A percentile compares a stretch with the other conserved stretches of the same genome.
Evolutionary conservation across 2,797 vertebrate genomes (phyloP).

Genomic region (Galaxias olidus): DNA sequence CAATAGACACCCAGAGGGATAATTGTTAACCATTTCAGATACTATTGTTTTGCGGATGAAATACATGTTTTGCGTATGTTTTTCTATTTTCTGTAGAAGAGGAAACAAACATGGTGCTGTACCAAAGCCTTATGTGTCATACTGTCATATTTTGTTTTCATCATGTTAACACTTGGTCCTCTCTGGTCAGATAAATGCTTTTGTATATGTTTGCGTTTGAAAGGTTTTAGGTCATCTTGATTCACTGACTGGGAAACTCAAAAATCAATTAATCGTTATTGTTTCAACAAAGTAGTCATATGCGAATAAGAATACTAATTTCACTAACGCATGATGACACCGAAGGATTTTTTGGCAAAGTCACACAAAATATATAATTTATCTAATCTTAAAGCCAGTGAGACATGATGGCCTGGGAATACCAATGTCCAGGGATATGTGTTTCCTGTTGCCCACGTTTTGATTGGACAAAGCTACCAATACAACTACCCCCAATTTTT

Average conservation of each 20-base stretch:
- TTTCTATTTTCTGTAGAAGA: slow-evolving; percentile 63
- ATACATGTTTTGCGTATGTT: slow-evolving; percentile 68
- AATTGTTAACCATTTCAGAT: neutral
- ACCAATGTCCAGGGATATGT: slow-evolving; percentile 60
- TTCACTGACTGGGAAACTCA: neutral
- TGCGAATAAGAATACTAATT: no score
- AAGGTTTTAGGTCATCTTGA: neutral
- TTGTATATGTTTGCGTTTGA: no score
- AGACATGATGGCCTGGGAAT: no score
- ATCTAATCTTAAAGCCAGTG: no score
- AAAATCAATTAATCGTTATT: neutral
- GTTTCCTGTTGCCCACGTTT: slow-evolving; percentile 21
- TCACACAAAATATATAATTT: no score
- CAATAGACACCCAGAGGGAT: slow-evolving; percentile 3
- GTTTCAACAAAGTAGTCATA: neutral
- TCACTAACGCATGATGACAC: no score
- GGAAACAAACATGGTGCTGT: slow-evolving; percentile 75
- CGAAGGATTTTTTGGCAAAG: no score
- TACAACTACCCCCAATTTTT: neutral
- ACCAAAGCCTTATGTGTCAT: slow-evolving; percentile 43
- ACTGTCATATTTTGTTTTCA: slow-evolving; percentile 24
- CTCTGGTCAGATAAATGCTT: slow-evolving; percentile 27
- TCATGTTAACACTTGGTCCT: slow-evolving; percentile 17
- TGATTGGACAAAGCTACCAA: slow-evolving; percentile 17
- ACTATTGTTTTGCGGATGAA: slow-evolving; percentile 52